A percentile compares a stretch with the other conserved stretches of the same genome.
phyloP scores from a whole-genome alignment of 2,888 invertebrate species.

The Asteroscopus sphinx region DNA sequence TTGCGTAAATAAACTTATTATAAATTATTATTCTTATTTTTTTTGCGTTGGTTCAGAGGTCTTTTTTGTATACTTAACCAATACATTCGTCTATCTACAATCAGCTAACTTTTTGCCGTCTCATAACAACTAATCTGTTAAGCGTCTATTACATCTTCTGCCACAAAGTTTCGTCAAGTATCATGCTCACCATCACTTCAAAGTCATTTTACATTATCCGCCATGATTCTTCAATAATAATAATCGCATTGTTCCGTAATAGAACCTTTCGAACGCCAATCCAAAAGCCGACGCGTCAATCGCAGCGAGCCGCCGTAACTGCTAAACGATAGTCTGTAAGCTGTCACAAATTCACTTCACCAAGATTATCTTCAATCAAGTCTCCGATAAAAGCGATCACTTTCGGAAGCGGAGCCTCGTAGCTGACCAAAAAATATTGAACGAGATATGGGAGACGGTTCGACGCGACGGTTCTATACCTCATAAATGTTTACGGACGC shows the following conservation, averaged over 20 bases:
- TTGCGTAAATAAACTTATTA: too few species aligned
- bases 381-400: slow-evolving; percentile 42
- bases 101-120: too few species aligned
- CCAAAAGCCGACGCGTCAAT: slow-evolving; percentile 2
- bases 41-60: too few species aligned
- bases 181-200: too few species aligned
- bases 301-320: slow-evolving; percentile 10
- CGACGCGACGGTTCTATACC: slow-evolving; percentile 27
- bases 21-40: too few species aligned
- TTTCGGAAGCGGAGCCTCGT: slow-evolving; percentile 29
- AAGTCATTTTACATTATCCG: too few species aligned
- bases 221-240: not conserved
- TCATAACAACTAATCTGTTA: too few species aligned
- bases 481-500: slow-evolving; percentile 65
- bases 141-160: too few species aligned
- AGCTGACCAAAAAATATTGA: slow-evolving; percentile 46
- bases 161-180: too few species aligned
- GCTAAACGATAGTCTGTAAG: slow-evolving; percentile 21
- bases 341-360: slow-evolving; percentile 42
- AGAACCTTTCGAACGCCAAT: not conserved
- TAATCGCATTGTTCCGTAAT: not conserved
- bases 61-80: too few species aligned
- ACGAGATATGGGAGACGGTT: slow-evolving; percentile 31
- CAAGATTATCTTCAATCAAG: slow-evolving; percentile 51
- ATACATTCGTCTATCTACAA: too few species aligned